Conservation (phyloP, 2,113 vertebrate genomes). For the Silurus meridionalis region DNA sequence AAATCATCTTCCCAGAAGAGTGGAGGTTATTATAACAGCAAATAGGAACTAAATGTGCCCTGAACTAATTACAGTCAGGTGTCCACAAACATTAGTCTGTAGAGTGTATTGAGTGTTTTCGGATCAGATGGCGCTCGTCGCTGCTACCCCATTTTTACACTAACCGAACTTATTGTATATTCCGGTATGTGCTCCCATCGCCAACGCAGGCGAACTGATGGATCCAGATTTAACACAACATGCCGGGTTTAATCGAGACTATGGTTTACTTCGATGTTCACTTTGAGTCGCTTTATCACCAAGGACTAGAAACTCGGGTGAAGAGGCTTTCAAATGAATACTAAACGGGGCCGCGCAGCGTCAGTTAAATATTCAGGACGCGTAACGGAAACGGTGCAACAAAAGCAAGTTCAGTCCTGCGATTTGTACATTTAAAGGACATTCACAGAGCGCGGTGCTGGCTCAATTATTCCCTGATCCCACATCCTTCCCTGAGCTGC, state of each 20-base stretch:
- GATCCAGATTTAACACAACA: neutral
- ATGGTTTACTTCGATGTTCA: slow-evolving; percentile 9
- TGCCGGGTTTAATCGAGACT: slow-evolving; percentile 15
- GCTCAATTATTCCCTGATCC: slow-evolving; percentile 15
- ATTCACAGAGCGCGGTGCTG: neutral
- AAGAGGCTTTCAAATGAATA: slow-evolving; percentile 2
- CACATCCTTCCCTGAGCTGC: slow-evolving; percentile 56
- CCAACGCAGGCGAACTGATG: neutral
- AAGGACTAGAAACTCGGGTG: slow-evolving; percentile 7
- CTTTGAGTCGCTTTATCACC: slow-evolving; percentile 20
- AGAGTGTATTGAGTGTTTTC: too few species aligned
- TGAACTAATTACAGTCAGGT: too few species aligned
- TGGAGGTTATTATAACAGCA: too few species aligned
- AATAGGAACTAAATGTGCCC: too few species aligned
- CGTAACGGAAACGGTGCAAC: neutral
- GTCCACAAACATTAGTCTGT: too few species aligned
- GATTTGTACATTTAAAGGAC: slow-evolving; percentile 1
- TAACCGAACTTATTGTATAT: neutral
- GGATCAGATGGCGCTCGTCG: too few species aligned
- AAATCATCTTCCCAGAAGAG: too few species aligned
- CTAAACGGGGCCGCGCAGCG: neutral
- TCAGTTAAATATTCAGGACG: neutral
- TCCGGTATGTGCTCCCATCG: neutral
- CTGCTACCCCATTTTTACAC: too few species aligned
- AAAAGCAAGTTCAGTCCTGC: neutral